Base-by-base conservation (phyloP, 1,140 invertebrate genomes). In the Caerostris extrusa region DNA sequence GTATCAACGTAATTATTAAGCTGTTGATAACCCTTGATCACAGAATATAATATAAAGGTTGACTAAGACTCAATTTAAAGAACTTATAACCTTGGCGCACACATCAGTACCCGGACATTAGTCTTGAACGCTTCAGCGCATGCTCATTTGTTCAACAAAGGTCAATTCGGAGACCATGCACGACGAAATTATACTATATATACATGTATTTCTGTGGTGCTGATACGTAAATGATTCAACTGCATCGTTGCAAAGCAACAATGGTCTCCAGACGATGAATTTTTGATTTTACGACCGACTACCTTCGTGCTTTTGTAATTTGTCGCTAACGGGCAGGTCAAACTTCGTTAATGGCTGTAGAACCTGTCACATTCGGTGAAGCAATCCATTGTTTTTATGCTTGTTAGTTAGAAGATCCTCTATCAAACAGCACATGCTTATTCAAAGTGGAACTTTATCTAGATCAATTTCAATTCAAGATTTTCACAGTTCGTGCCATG, bases 321-420 rank as follows among this genome's bases (percentile, higher is more conserved):
- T 60, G 61, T 88, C 86, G 60, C 60, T 88, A 88, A 88, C 86
- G 86, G 86, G 19, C 86, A 88, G 61, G 86, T 88, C 85, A 87
- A 12, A 56, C 58, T 87, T 83, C 12, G 53, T n/a, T 55, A 82
- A 56, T 82, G 7, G 77, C 55, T 3, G 77, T 17, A 53, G 8
- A 82, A 56, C 77, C 17, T 55, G 77, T 55, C 82, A 58, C 82
- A 58, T 85, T 56, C 57, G 7, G 55, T 57, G 56, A 58, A 34
- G 57, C 19, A 85, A 85, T 19, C 56, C 83, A 85, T 85, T 85
- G 83, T 85, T 58, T 85, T 85, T n/a, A 85, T 10, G 56, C 57
- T 57, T 19, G 83, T 60, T 57, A 69, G 12, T 83, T 83, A 55
- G 19, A 83, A 83, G 53, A 55, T 53, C 10, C 10, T 14, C 81